Percentiles rank a stretch among this genome's conserved stretches.
phyloP scores from a whole-genome alignment of 2,888 invertebrate species.

The Ectemnius cavifrons region DNA sequence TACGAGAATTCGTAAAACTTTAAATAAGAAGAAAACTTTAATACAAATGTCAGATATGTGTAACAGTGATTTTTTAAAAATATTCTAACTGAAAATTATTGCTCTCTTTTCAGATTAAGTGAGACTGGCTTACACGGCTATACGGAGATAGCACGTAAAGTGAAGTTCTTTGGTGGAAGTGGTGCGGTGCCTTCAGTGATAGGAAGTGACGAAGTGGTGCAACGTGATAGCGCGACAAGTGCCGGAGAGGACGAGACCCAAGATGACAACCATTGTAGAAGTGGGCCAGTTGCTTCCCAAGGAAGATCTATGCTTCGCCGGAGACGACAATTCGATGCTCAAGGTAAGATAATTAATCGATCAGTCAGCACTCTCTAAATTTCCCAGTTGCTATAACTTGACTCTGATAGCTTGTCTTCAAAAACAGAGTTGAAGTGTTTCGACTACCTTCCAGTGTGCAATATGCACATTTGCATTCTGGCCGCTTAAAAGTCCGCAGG shows the following conservation, averaged over 20 bases:
- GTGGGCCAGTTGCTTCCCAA: constrained; percentile 67
- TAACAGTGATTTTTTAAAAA: too few relatives aligned
- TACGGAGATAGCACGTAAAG: constrained; percentile 71
- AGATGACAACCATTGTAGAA: constrained; percentile 66
- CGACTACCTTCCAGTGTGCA: background rate
- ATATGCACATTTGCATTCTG: constrained; percentile 23
- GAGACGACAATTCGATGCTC: constrained; percentile 74
- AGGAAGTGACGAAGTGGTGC: constrained; percentile 72
- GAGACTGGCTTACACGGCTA: constrained; percentile 73
- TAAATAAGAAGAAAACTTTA: too few relatives aligned
- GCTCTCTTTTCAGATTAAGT: constrained; percentile 64
- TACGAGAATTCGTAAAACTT: constrained; percentile 31
- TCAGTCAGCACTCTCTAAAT: background rate
- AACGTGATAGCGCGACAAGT: constrained; percentile 76
- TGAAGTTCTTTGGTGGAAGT: constrained; percentile 71
- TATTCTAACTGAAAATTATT: background rate
- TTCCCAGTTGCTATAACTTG: too few relatives aligned
- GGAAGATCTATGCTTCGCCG: constrained; percentile 73
- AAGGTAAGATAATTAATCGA: constrained; percentile 63
- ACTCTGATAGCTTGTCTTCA: too few relatives aligned
- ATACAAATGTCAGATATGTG: too few relatives aligned
- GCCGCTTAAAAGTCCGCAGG: constrained; percentile 23
- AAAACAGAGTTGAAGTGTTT: background rate
- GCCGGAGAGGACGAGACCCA: constrained; percentile 75
- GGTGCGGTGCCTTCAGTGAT: constrained; percentile 64